A percentile compares a stretch with the other conserved stretches of the same genome.
Conservation (phyloP, 2,888 invertebrate species). For the Nycteola revayana region DNA sequence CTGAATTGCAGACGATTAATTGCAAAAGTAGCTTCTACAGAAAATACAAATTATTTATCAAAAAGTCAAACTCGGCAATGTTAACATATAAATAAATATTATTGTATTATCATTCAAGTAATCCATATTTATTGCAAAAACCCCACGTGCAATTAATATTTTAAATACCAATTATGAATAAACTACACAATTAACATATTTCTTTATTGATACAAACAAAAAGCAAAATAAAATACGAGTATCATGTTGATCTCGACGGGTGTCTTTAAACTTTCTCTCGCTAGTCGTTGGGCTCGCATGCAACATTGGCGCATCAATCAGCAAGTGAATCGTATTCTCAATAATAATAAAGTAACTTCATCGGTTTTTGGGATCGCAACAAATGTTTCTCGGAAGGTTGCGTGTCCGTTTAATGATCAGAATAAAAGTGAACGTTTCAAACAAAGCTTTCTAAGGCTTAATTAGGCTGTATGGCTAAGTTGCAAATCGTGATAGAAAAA, state of each 20-base stretch:
- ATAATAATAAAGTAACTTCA: constrained; percentile 61
- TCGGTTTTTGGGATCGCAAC: constrained; percentile 55
- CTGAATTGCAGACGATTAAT: too few species aligned
- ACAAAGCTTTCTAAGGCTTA: constrained; percentile 32
- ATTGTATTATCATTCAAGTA: too few species aligned
- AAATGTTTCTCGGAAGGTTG: constrained; percentile 58
- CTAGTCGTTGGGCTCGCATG: constrained; percentile 43
- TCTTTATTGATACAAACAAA: constrained; percentile 6
- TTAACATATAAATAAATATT: too few species aligned
- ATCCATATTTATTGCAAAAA: too few species aligned
- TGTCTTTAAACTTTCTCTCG: constrained; percentile 15
- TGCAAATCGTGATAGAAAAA: constrained; percentile 17
- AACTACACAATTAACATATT: not conserved
- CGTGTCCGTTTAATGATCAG: constrained; percentile 38
- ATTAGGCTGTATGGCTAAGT: constrained; percentile 25
- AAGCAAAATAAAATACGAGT: constrained; percentile 22
- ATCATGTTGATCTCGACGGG: constrained; percentile 13
- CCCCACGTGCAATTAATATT: too few species aligned
- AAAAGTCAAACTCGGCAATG: too few species aligned
- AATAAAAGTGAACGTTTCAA: constrained; percentile 31
- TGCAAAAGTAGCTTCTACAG: too few species aligned
- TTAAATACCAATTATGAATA: too few species aligned
- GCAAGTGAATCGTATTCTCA: constrained; percentile 41
- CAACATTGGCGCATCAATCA: constrained; percentile 54
- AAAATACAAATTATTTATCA: too few species aligned